phyloP scores from a whole-genome alignment of 2,888 invertebrate species.

The Amphipoea lucens region DNA sequence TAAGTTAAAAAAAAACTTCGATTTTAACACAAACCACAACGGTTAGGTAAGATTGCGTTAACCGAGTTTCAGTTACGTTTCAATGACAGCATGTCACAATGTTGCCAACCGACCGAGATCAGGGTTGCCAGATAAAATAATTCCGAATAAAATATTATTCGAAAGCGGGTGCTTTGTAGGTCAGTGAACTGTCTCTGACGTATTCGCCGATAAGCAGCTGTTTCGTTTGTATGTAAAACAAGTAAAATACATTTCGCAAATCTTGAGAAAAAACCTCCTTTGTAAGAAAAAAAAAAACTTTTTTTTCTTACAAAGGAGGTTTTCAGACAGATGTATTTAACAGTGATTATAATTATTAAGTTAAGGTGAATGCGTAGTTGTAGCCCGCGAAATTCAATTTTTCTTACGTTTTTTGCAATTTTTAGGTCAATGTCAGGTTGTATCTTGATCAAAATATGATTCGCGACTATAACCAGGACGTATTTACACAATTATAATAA shows the following conservation, averaged over 20 bases:
- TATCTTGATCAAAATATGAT: too few species aligned
- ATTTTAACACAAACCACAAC: slow-evolving; percentile 41
- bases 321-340: not conserved
- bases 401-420: too few species aligned
- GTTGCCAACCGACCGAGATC: slow-evolving; percentile 55
- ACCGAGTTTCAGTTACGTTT: slow-evolving; percentile 62
- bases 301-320: too few species aligned
- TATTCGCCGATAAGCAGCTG: slow-evolving; percentile 12
- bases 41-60: slow-evolving; percentile 46
- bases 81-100: slow-evolving; percentile 67
- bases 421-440: too few species aligned
- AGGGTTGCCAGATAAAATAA: slow-evolving; percentile 61
- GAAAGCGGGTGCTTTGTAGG: slow-evolving; percentile 53
- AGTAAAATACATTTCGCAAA: slow-evolving; percentile 1
- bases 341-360: not conserved
- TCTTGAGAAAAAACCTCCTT: slow-evolving; percentile 10
- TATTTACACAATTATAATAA: too few species aligned
- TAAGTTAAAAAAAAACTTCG: not conserved
- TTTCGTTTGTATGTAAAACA: slow-evolving; percentile 41
- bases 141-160: slow-evolving; percentile 44
- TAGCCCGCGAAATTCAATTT: too few species aligned
- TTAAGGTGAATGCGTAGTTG: too few species aligned
- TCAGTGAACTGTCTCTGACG: slow-evolving; percentile 42
- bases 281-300: not conserved
- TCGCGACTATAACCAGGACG: too few species aligned